phyloP scores from a whole-genome alignment of 2,797 vertebrate genomes.

The Semotilus atromaculatus region DNA sequence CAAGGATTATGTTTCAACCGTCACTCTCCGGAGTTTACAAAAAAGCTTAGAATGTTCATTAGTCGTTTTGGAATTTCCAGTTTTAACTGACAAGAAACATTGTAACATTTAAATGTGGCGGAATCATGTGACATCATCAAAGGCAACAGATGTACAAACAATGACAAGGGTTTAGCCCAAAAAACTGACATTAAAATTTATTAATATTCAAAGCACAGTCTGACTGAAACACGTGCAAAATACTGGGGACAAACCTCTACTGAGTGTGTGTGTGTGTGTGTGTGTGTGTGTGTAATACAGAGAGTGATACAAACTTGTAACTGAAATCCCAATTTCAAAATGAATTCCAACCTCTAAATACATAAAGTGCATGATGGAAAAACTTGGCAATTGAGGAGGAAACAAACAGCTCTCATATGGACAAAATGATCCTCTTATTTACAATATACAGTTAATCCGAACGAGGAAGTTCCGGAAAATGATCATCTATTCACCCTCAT shows the following conservation, averaged over 20 bases:
- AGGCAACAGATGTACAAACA: neutral
- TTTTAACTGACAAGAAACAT: neutral
- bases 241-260: constrained; percentile 35
- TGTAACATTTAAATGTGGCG: neutral
- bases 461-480: constrained; percentile 12
- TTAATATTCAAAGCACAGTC: constrained; percentile 65
- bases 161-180: neutral
- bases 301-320: constrained; percentile 5
- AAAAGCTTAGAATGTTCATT: neutral
- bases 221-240: constrained; percentile 69
- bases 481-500: neutral
- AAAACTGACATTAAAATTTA: constrained; percentile 63
- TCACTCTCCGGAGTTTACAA: neutral
- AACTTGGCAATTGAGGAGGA: constrained; percentile 25
- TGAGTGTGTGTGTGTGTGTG: constrained; percentile 20
- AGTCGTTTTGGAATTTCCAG: neutral
- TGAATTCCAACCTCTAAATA: constrained; percentile 3
- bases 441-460: constrained; percentile 51
- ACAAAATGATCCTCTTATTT: constrained; percentile 56
- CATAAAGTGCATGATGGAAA: constrained; percentile 52
- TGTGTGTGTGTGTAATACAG: neutral
- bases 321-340: constrained; percentile 12
- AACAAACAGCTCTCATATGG: neutral
- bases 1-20: neutral
- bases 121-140: constrained; percentile 3